Conservation (phyloP, 2,113 vertebrate species). For the Meriones unguiculatus region DNA sequence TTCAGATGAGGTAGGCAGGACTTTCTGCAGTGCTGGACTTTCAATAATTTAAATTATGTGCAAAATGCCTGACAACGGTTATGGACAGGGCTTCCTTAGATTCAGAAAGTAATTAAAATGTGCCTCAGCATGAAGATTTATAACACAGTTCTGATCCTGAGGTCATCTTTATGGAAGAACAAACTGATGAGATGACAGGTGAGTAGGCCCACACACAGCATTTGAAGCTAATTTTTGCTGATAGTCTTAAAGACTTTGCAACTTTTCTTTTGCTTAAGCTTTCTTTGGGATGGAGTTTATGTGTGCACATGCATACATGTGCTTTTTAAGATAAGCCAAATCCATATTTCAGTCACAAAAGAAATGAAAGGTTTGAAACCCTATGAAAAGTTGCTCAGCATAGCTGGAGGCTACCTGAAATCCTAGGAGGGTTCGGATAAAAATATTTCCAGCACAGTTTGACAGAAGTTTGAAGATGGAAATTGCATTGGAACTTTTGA, state of each 20-base stretch:
- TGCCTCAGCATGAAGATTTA: conserved; percentile 28
- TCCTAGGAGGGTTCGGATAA: conserved; percentile 74
- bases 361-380: conserved; percentile 65
- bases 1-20: conserved; percentile 32
- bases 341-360: conserved; percentile 69
- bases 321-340: conserved; percentile 72
- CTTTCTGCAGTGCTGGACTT: conserved; percentile 48
- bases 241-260: conserved; percentile 55
- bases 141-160: conserved; percentile 43
- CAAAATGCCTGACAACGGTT: conserved; percentile 18
- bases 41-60: conserved; percentile 17
- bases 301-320: not conserved
- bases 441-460: conserved; percentile 71
- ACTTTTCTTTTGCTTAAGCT: conserved; percentile 18
- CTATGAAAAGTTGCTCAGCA: conserved; percentile 57
- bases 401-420: conserved; percentile 75
- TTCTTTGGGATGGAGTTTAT: not conserved
- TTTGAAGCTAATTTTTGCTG: conserved; percentile 54
- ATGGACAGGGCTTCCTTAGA: conserved; percentile 38
- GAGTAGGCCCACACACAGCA: conserved; percentile 4
- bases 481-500: conserved; percentile 66
- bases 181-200: conserved; percentile 34
- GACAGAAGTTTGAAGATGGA: conserved; percentile 67
- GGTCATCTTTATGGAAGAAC: conserved; percentile 56
- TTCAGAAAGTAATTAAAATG: conserved; percentile 71